Evolutionary conservation across 2,888 invertebrate genomes (phyloP).

Genomic region (Cordilura impudica): DNA sequence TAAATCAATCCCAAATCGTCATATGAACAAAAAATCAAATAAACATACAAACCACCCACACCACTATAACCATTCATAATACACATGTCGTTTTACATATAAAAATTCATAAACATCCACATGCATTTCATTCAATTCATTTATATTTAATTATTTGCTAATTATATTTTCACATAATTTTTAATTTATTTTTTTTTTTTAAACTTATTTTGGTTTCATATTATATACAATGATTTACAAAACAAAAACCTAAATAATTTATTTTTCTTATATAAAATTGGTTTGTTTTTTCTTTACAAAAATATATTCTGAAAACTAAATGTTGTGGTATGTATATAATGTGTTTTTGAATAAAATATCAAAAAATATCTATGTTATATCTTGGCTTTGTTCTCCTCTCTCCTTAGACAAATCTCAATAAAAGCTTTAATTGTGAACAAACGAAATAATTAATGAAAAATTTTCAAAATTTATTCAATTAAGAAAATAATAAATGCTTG

Average conservation of each 20-base stretch:
- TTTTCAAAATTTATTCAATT: constrained; percentile 11
- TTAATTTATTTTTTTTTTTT: constrained; percentile 7
- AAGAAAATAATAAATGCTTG: constrained; percentile 37
- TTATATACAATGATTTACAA: constrained; percentile 6
- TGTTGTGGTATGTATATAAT: constrained; percentile 59
- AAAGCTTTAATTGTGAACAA: constrained; percentile 25
- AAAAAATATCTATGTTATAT: background rate
- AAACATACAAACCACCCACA: constrained; percentile 18
- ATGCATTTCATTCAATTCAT: background rate
- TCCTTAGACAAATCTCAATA: constrained; percentile 54
- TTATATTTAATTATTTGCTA: background rate
- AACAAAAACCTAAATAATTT: constrained; percentile 4
- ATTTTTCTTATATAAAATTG: constrained; percentile 34
- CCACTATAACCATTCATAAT: constrained; percentile 4
- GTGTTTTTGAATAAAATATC: constrained; percentile 13
- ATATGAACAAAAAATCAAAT: constrained; percentile 33
- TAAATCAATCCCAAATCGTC: constrained; percentile 37
- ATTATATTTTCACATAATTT: background rate
- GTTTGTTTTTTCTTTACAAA: constrained; percentile 54
- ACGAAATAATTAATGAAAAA: too few relatives aligned
- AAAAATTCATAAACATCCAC: background rate
- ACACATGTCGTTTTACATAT: background rate
- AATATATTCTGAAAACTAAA: constrained; percentile 48
- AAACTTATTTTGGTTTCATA: constrained; percentile 9
- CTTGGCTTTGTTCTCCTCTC: constrained; percentile 30